Base-by-base conservation (phyloP, 1,140 invertebrate genomes). In the Diachasma alloeum region DNA sequence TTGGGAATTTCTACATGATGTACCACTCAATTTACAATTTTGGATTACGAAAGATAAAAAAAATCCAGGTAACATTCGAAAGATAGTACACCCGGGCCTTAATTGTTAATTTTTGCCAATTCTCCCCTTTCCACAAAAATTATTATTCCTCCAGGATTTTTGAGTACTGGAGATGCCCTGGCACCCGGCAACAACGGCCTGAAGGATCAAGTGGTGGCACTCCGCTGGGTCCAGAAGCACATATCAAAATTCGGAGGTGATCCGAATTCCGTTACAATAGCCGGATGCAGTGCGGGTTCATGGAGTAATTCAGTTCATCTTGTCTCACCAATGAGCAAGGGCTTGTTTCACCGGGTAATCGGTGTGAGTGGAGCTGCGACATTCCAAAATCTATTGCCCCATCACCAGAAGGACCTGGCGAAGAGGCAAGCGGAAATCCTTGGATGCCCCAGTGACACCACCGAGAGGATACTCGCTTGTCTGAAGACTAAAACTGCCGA, bases 161-260 rank as follows among this genome's bases (percentile, higher is more conserved):
- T 95, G 39, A 93, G 92, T 78, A 93, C 92, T 0, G 93, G 92
- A 5, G 93, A 93, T 72, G 86, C 90, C 11, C 83, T 91, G 48
- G 91, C 92, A 0, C 91, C 93, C 0, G 95, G 94, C 11, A 95
- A 96, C 82, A 92, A 92, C 84, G 95, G 94, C 0, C 86, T 95
- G 26, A 94, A 94, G 83, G 95, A 96, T 87, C 94, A 95, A 87
- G 93, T 95, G 1, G 85, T 90, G 39, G 93, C 93, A 0, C 82
- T 96, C 1, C 90, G 91, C 31, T 97, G 95, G 95, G 88, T 96
- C 0, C 91, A 93, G 81, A 83, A 92, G 24, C 94, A 96, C 80
- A 95, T 96, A 37, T 90, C 81, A 0, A 84, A 90, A 0, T 96
- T 96, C 83, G 94, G 95, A 2, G 95, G 95, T 1, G 93, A 97